Percentiles rank a stretch among this genome's conserved stretches.
phyloP scores from a whole-genome alignment of 2,888 invertebrate species.

The Microctonus aethiopoides region DNA sequence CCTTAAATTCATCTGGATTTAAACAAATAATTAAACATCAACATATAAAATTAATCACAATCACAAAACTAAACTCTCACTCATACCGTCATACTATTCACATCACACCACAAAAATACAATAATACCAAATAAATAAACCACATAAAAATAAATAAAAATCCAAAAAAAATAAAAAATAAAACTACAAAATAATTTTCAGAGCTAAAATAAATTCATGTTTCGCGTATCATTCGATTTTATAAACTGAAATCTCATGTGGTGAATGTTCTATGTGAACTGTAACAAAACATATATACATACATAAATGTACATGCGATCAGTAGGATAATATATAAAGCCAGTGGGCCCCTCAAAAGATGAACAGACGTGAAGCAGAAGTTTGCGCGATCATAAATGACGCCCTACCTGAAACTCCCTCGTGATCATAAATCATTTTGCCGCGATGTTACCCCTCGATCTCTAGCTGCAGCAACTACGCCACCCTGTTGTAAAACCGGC shows the following conservation, averaged over 20 bases:
- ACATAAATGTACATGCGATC: not conserved
- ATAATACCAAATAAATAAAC: no score
- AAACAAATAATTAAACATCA: no score
- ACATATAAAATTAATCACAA: no score
- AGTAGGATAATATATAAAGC: not conserved
- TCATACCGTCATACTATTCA: no score
- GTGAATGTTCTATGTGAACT: constrained; percentile 17
- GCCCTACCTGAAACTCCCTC: constrained; percentile 61
- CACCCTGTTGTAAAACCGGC: constrained; percentile 56
- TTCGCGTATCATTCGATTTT: constrained; percentile 34
- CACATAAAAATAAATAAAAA: no score
- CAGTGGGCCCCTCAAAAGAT: constrained; percentile 23
- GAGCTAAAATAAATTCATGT: constrained; percentile 20
- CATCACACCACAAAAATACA: no score
- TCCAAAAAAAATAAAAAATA: no score
- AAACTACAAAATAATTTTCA: no score
- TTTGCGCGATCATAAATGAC: constrained; percentile 51
- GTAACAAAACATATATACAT: constrained; percentile 6
- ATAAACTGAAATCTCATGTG: constrained; percentile 38
- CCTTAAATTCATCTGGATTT: no score
- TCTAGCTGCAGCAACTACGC: constrained; percentile 54
- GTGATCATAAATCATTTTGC: constrained; percentile 65
- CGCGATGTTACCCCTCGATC: constrained; percentile 57
- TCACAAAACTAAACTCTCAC: no score
- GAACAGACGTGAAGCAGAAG: constrained; percentile 38